Percentiles rank a stretch among this genome's conserved stretches.
Evolutionary conservation across 2,113 vertebrate species (phyloP).

Genomic region (Turdus rufiventris): DNA sequence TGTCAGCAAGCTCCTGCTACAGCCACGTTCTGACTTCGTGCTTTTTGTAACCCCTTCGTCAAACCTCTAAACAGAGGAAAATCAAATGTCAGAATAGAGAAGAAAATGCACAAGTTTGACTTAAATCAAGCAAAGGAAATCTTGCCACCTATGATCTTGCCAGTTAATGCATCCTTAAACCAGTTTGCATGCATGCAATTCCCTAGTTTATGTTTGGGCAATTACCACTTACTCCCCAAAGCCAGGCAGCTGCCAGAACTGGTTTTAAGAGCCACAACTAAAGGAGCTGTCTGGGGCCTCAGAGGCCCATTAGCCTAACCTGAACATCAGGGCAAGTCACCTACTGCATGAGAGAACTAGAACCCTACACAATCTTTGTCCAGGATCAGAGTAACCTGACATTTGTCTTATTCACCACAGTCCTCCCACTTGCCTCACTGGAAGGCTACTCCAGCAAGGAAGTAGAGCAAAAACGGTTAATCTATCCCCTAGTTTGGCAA

Average conservation of each 20-base stretch:
- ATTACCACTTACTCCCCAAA: slow-evolving; percentile 1
- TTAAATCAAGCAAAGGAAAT: not conserved
- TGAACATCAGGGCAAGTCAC: slow-evolving; percentile 13
- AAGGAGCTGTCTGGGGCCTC: not conserved
- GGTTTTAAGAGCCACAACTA: slow-evolving; percentile 45
- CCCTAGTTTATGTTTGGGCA: not conserved
- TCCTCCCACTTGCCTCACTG: not conserved
- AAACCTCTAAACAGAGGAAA: not conserved
- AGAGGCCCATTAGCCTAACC: slow-evolving; percentile 26
- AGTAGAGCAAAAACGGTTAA: not conserved
- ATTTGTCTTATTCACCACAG: not conserved
- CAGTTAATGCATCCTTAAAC: not conserved
- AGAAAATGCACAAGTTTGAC: not conserved
- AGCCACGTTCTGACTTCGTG: not conserved
- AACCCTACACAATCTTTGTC: not conserved
- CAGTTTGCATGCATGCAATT: not conserved
- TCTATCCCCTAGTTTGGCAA: not conserved
- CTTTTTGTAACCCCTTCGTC: not conserved
- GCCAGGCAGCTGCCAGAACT: slow-evolving; percentile 31
- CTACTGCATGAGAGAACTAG: not conserved
- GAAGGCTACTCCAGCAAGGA: not conserved
- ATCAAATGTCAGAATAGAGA: not conserved
- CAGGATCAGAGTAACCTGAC: not conserved
- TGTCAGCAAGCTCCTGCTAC: not conserved
- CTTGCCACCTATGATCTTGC: not conserved